Evolutionary conservation across 2,113 vertebrate species (phyloP).

Genomic region (Thinocorus orbignyianus): DNA sequence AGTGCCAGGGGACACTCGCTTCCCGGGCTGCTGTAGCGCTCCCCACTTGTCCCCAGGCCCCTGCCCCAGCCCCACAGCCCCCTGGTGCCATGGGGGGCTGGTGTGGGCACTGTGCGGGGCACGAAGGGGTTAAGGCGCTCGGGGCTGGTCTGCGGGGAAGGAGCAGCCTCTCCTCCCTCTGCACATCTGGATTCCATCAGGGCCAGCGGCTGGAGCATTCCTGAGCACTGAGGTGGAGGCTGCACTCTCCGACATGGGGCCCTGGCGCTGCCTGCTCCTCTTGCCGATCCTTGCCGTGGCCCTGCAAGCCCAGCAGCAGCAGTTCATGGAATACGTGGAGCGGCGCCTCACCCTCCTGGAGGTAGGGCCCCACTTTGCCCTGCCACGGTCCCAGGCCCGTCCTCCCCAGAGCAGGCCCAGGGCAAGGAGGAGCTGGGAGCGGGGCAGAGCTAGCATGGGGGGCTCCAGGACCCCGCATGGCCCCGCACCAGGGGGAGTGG

Average conservation of each 20-base stretch:
- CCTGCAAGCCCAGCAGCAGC: conserved; percentile 73
- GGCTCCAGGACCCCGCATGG: not conserved
- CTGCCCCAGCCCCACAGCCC: not conserved
- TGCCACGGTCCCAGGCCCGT: not conserved
- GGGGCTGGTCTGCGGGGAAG: not conserved
- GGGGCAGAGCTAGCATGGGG: not conserved
- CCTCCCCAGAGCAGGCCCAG: not conserved
- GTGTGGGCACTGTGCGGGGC: not conserved
- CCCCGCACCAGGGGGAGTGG: rapidly evolving
- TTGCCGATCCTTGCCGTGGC: conserved; percentile 45
- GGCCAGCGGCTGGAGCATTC: conserved; percentile 74
- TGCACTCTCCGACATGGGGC: not conserved
- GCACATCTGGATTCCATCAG: conserved; percentile 81
- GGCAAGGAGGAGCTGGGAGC: not conserved
- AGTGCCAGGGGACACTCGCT: rapidly evolving
- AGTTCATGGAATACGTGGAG: conserved; percentile 82
- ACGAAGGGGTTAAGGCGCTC: conserved; percentile 63
- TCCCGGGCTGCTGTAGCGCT: not conserved
- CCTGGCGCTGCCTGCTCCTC: conserved; percentile 66
- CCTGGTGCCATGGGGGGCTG: rapidly evolving
- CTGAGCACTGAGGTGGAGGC: conserved; percentile 77
- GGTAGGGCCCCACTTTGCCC: conserved; percentile 43
- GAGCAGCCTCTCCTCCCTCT: conserved; percentile 21
- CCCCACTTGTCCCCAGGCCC: rapidly evolving
- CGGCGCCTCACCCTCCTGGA: conserved; percentile 75